Percentiles rank a stretch among this genome's conserved stretches.
Conservation (phyloP, 2,113 vertebrate genomes). For the Orientallactaga bullata region DNA sequence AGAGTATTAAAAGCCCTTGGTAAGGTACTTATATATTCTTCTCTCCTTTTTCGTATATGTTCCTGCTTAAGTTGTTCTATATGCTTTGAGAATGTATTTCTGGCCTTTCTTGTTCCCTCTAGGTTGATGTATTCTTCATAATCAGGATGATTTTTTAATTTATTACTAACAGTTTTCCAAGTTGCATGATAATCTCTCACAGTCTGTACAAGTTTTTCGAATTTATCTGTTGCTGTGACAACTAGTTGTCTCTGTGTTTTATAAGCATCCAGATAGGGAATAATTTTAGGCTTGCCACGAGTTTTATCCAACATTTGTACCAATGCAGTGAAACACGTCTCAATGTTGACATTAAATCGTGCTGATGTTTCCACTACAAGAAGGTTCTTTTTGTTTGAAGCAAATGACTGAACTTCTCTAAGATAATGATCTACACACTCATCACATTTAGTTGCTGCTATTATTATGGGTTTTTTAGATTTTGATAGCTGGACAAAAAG, state of each 20-base stretch:
- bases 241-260: slow-evolving; percentile 96
- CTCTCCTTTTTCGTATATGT: slow-evolving; percentile 96
- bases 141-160: slow-evolving; percentile 96
- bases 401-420: slow-evolving; percentile 96
- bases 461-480: slow-evolving; percentile 97
- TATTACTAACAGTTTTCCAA: slow-evolving; percentile 96
- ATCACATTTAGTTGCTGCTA: slow-evolving; percentile 98
- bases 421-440: slow-evolving; percentile 98
- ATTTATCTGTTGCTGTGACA: slow-evolving; percentile 95
- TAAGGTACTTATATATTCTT: slow-evolving; percentile 97
- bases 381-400: slow-evolving; percentile 98
- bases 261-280: slow-evolving; percentile 97
- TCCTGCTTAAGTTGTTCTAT: slow-evolving; percentile 98
- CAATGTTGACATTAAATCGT: slow-evolving; percentile 94
- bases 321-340: slow-evolving; percentile 96
- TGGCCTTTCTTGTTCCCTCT: slow-evolving; percentile 97
- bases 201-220: slow-evolving; percentile 95
- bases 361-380: slow-evolving; percentile 96
- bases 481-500: slow-evolving; percentile 96
- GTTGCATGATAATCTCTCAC: slow-evolving; percentile 98
- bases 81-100: slow-evolving; percentile 96
- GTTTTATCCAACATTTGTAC: slow-evolving; percentile 99
- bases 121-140: slow-evolving; percentile 97
- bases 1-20: slow-evolving; percentile 97
- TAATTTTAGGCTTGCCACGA: slow-evolving; percentile 97